These are phyloP conservation scores for Hypocryptadius cinnamomeus DNA, from an alignment of 2,113 vertebrate genomes.

Conservation along the genomic window DNA sequence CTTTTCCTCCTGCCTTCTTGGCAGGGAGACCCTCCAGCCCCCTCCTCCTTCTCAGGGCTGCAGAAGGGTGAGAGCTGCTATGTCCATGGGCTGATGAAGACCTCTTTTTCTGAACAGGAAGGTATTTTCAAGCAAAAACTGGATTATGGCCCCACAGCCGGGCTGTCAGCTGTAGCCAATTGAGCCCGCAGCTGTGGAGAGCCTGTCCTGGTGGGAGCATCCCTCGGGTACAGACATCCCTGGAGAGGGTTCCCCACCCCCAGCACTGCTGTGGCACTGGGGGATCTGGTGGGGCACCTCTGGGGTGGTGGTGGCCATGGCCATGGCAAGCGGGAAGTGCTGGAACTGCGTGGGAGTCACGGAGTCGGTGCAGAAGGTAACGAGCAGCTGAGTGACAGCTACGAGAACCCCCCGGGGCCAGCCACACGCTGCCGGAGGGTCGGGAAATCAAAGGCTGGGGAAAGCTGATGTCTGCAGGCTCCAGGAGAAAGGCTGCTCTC, in stretches of 20 bases:
- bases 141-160: background rate
- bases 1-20: background rate
- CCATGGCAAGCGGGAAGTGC: rapidly evolving
- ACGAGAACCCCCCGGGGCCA: background rate
- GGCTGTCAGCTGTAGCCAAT: rapidly evolving
- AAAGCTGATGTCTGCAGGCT: background rate
- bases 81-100: background rate
- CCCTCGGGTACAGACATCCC: background rate
- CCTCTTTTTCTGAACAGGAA: background rate
- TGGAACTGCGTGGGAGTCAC: background rate
- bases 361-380: rapidly evolving
- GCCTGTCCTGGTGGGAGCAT: background rate
- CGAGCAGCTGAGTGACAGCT: background rate
- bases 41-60: background rate
- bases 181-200: background rate
- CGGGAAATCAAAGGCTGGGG: background rate
- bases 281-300: rapidly evolving
- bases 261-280: background rate
- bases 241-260: background rate
- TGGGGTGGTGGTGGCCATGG: background rate
- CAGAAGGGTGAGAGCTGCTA: rapidly evolving
- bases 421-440: background rate
- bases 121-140: background rate
- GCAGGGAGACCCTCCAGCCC: background rate
- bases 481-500: background rate